Evolutionary conservation across 37 sponge, comb jelly and placozoan species (phyloP).

Genomic region (Tethya wilhelma): DNA sequence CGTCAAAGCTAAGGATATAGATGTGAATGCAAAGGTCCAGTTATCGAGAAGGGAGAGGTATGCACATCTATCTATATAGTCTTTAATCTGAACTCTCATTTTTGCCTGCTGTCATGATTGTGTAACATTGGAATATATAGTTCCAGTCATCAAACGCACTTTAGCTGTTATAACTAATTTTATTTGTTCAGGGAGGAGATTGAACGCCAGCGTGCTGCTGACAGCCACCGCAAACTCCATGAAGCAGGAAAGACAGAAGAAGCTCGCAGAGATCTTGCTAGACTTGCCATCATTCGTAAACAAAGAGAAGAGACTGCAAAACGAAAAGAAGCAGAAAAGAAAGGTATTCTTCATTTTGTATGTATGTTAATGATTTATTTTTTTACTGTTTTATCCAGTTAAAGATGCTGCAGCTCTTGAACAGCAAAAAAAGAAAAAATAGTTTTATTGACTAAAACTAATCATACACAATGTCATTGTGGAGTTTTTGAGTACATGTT

Average conservation of each 20-base stretch:
- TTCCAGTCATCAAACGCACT: not conserved
- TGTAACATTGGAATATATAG: not conserved
- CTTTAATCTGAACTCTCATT: not conserved
- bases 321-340: slow-evolving; percentile 50
- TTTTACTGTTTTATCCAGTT: no score
- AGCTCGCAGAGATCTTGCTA: slow-evolving; percentile 91
- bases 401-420: no score
- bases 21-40: slow-evolving; percentile 79
- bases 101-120: not conserved
- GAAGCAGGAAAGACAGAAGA: slow-evolving; percentile 93
- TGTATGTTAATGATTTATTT: no score
- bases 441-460: no score
- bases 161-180: not conserved
- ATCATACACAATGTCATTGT: no score
- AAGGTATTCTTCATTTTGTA: no score
- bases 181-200: slow-evolving; percentile 83
- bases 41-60: slow-evolving; percentile 90
- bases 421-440: no score
- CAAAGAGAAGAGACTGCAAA: slow-evolving; percentile 87
- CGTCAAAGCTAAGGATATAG: slow-evolving; percentile 75
- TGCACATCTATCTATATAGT: not conserved
- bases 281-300: slow-evolving; percentile 89
- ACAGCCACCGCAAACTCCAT: slow-evolving; percentile 76
- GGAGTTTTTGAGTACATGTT: no score
- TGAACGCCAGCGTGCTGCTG: slow-evolving; percentile 64